A percentile compares a stretch with the other conserved stretches of the same genome.
Evolutionary conservation across 2,113 vertebrate species (phyloP).

Genomic region (Phalacrocorax aristotelis): DNA sequence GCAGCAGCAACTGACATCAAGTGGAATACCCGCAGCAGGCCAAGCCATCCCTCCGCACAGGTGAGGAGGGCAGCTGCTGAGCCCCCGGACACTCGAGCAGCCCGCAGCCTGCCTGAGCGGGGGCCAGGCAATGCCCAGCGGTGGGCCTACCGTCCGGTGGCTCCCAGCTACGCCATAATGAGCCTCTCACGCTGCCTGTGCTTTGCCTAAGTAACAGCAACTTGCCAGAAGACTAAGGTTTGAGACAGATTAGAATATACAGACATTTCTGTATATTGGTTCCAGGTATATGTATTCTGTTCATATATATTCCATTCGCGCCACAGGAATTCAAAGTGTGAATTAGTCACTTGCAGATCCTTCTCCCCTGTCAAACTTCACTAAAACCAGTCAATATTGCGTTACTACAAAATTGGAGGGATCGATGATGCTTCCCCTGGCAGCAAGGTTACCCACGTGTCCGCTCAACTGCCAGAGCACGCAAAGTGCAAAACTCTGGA

Average conservation of each 20-base stretch:
- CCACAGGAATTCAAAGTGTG: not conserved
- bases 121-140: fast-evolving
- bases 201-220: not conserved
- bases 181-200: fast-evolving
- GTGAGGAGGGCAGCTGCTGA: not conserved
- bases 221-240: not conserved
- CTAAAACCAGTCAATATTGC: not conserved
- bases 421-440: not conserved
- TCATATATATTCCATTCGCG: fast-evolving
- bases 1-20: not conserved
- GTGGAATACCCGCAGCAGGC: not conserved
- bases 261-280: not conserved
- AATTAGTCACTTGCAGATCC: fast-evolving
- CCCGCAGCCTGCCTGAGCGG: not conserved
- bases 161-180: fast-evolving
- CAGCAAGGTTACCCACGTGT: not conserved
- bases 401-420: not conserved
- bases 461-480: not conserved
- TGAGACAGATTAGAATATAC: fast-evolving
- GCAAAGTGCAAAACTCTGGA: not conserved
- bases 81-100: not conserved
- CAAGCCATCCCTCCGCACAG: not conserved
- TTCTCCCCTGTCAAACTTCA: not conserved
- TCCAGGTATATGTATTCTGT: not conserved
- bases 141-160: too few species aligned